Evolutionary conservation across 64 coral and sea anemone species (phyloP), one percentile per base, ranked within the genome.

Genomic region (Porites australiensis): DNA sequence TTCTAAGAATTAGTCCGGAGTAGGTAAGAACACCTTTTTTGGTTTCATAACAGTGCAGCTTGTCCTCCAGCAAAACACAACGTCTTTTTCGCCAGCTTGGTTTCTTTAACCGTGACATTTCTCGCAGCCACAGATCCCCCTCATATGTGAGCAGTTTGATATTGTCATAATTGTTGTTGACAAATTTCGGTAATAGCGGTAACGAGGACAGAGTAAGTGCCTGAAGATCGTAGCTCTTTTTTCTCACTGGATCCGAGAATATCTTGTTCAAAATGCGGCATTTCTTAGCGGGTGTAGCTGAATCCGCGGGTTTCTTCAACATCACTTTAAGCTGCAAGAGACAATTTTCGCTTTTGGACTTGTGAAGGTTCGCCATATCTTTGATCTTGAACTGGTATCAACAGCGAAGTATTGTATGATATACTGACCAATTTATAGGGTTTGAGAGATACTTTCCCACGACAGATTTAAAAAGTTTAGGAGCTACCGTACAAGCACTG

Each of bases 361-460:
- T 64, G 79, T 83, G 66, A 64, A 83, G 58, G 9, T 82, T 83
- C 60, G 64, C 79, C 79, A 83, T 82, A 44, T 44, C 20, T 62
- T 19, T 13, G 2, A 0, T 13, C 53, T 77, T 7, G 27, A 5
- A 23, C 4, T 13, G 11, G 3, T 13, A 8, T 16, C 2, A 4
- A 44, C 58, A 18, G 8, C 16, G 50, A 8, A 15, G 18, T 77
- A 9, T 5, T 77, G 14, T 77, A 7, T 50, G 6, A 1, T 57
- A 4, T 57, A 4, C 9, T 13, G 74, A 54, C 12, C 54, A 57
- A 12, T 57, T 12, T 57, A 57, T 12, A 9, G 7, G 7, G 8
- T 21, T 4, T 21, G 22, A n/a, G 8, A 27, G 37, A 22, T 71
- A 37, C 68, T 22, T 23, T 11, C 8, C 54, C 2, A 57, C 54